Base-by-base conservation (phyloP, 2,888 invertebrate species). In the Synanthedon andrenaeformis region DNA sequence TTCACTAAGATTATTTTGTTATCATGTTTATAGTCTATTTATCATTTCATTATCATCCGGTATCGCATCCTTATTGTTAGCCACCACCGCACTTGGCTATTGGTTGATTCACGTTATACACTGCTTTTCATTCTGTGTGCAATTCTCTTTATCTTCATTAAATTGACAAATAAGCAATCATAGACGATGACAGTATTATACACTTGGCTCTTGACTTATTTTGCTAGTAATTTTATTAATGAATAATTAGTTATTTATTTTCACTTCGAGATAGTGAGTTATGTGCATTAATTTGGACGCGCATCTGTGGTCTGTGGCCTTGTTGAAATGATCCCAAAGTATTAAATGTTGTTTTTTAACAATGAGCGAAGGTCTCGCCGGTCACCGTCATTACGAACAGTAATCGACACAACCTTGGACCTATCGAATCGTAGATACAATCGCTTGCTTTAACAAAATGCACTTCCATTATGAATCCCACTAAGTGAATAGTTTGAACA, bases 361-460 rank as follows among this genome's bases (percentile, higher is more conserved):
- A 50, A 49, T 49, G 19, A 56, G 13, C 53, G 53, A 57, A 58
- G 54, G 55, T 58, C 53, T 59, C 61, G 56, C 54, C 58, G 52
- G 55, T 51, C 53, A 53, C 54, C 52, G 53, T 60, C 52, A 57
- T 56, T 57, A 54, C 52, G 51, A 57, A 61, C 23, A 53, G 54
- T 65, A 66, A 71, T 70, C 64, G 62, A 61, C 62, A 58, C 58
- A 64, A 62, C 74, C 75, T 79, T 74, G 74, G 57, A 56, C 48
- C 55, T 63, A 66, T 64, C 63, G 60, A 58, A 57, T 58, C 42
- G 56, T 63, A 58, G 60, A 62, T 64, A 64, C 62, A 65, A 63
- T 68, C 59, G 59, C 60, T 61, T 49, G 51, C 58, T 63, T 62
- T 64, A 62, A 17, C 57, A 60, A 62, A 64, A 62, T 60, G 52